phyloP scores from a whole-genome alignment of 2,113 vertebrate genomes.

The Otocyon megalotis region DNA sequence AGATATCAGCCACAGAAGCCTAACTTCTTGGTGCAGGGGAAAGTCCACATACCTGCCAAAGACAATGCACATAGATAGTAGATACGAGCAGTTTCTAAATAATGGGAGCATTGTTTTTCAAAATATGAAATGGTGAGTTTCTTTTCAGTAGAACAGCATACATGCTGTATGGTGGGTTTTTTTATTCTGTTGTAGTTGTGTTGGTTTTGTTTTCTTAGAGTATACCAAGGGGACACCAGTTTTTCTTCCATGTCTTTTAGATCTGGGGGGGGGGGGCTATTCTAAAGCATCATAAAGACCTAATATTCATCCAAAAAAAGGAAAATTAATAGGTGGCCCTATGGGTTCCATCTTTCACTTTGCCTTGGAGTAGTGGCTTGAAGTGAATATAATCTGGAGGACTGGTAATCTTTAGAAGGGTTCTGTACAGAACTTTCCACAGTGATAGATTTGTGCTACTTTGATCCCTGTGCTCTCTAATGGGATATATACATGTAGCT shows the following conservation, averaged over 20 bases:
- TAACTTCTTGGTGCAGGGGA: neutral
- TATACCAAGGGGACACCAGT: neutral
- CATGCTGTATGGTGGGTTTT: neutral
- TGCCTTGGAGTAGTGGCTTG: neutral
- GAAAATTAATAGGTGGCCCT: neutral
- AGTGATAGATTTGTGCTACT: neutral
- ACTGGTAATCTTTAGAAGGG: neutral
- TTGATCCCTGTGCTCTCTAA: neutral
- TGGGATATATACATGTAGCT: neutral
- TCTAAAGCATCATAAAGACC: neutral
- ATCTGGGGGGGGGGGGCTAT: neutral
- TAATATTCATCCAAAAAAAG: slow-evolving; percentile 1
- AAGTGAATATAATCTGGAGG: neutral
- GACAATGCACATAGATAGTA: neutral
- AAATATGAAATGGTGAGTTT: neutral
- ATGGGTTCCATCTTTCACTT: neutral
- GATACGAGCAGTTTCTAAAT: neutral
- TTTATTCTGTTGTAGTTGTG: neutral
- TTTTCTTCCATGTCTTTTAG: neutral
- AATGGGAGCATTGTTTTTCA: neutral
- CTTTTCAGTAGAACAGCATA: neutral
- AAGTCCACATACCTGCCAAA: neutral
- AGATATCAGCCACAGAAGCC: neutral
- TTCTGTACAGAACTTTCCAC: neutral
- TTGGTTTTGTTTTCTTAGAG: neutral